Evolutionary conservation across 35 echinoderm and acorn worm species (phyloP).

Genomic region (Acanthaster planci): DNA sequence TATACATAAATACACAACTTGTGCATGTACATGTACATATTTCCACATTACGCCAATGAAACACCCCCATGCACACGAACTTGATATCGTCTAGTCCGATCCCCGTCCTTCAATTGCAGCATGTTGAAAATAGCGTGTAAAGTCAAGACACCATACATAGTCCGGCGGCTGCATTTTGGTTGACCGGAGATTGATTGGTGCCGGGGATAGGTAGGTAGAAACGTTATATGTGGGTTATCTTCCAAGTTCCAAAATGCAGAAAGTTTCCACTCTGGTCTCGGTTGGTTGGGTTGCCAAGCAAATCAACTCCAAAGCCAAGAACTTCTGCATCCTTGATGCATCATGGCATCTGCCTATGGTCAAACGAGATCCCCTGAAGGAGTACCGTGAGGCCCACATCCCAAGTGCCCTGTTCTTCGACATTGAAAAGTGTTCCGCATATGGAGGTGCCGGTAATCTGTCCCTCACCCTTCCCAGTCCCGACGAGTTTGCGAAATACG

Average conservation of each 20-base stretch:
- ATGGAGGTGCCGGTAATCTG: conserved; percentile 32
- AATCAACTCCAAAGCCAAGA: conserved; percentile 42
- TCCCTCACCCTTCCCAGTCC: conserved; percentile 69
- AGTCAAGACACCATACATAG: too few species aligned
- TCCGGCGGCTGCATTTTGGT: too few species aligned
- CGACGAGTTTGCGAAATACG: conserved; percentile 63
- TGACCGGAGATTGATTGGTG: too few species aligned
- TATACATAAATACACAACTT: too few species aligned
- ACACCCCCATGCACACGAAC: too few species aligned
- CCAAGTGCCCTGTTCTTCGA: conserved; percentile 78
- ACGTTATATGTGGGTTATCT: too few species aligned
- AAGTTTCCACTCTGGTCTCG: conserved; percentile 55
- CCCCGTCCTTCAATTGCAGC: too few species aligned
- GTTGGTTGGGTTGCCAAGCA: conserved; percentile 71
- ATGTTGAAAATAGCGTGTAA: too few species aligned
- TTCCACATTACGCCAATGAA: too few species aligned
- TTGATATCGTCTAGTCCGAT: too few species aligned
- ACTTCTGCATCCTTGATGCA: conserved; percentile 70
- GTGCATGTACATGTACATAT: too few species aligned
- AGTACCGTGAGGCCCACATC: conserved; percentile 72
- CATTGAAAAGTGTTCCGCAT: conserved; percentile 38
- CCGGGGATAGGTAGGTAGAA: too few species aligned
- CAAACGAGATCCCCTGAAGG: conserved; percentile 47
- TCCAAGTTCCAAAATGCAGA: conserved; percentile 17
- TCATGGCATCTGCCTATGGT: conserved; percentile 51